A percentile compares a stretch with the other conserved stretches of the same genome.
Evolutionary conservation across 2,113 vertebrate species (phyloP).

Genomic region (Coptodon rendalli): DNA sequence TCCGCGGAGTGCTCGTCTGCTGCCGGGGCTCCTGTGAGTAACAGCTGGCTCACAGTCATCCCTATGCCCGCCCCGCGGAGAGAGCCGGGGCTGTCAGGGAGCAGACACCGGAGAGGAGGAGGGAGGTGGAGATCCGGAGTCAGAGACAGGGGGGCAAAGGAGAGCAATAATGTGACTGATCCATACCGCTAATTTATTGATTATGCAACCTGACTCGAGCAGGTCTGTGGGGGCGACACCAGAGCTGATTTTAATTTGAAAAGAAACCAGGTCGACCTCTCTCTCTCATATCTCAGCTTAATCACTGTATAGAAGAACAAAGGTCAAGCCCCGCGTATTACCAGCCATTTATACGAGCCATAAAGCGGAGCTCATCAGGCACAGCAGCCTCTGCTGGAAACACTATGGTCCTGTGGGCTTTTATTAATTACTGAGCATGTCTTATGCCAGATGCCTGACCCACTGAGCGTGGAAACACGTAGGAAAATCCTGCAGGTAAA

Average conservation of each 20-base stretch:
- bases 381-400: neutral
- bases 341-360: neutral
- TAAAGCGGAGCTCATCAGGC: neutral
- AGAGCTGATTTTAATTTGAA: neutral
- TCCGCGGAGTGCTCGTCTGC: neutral
- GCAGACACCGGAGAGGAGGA: neutral
- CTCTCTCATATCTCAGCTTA: neutral
- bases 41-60: conserved; percentile 36
- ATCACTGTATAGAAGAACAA: neutral
- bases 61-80: neutral
- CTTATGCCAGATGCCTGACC: neutral
- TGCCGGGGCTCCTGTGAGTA: neutral
- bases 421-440: neutral
- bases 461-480: neutral
- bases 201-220: neutral
- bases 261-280: neutral
- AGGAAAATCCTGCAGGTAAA: fast-evolving
- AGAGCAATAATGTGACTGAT: neutral
- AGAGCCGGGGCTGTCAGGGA: neutral
- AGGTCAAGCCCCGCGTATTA: neutral
- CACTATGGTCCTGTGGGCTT: neutral
- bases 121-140: conserved; percentile 14
- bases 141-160: neutral
- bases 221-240: neutral
- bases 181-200: neutral